These are phyloP conservation scores for Menidia beryllina DNA, from an alignment of 2,113 vertebrate genomes.

Conservation along the genomic window DNA sequence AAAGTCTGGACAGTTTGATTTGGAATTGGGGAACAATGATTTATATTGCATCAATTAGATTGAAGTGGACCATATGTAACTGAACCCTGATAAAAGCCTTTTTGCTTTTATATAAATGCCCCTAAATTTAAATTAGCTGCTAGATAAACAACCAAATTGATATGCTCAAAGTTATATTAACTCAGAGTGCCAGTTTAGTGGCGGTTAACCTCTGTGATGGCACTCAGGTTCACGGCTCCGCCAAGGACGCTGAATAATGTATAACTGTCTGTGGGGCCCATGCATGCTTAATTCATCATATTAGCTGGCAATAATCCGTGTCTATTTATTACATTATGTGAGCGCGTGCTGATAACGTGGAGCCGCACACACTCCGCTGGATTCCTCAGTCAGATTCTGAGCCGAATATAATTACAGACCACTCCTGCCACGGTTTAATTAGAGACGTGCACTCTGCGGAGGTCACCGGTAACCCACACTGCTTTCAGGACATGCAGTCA, in stretches of 20 bases:
- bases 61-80: too few relatives aligned
- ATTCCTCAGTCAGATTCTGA: conserved; percentile 13
- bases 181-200: not conserved
- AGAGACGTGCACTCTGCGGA: conserved; percentile 23
- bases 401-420: conserved; percentile 51
- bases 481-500: conserved; percentile 1
- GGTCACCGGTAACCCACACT: conserved; percentile 24
- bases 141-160: too few relatives aligned
- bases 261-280: conserved; percentile 15
- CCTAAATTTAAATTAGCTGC: too few relatives aligned
- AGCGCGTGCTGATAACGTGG: conserved; percentile 52
- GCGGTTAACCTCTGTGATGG: not conserved
- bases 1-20: too few relatives aligned
- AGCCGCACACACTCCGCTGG: not conserved
- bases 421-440: conserved; percentile 43
- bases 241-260: conserved; percentile 38
- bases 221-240: not conserved
- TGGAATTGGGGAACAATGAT: too few relatives aligned
- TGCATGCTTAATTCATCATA: conserved; percentile 42
- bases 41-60: too few relatives aligned
- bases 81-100: too few relatives aligned
- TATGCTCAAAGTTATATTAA: not conserved
- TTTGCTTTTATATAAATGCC: too few relatives aligned
- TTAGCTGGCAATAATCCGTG: conserved; percentile 35
- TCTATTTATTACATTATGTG: conserved; percentile 48